phyloP scores from a whole-genome alignment of 1,140 invertebrate genomes.

The Anastatus disparis region DNA sequence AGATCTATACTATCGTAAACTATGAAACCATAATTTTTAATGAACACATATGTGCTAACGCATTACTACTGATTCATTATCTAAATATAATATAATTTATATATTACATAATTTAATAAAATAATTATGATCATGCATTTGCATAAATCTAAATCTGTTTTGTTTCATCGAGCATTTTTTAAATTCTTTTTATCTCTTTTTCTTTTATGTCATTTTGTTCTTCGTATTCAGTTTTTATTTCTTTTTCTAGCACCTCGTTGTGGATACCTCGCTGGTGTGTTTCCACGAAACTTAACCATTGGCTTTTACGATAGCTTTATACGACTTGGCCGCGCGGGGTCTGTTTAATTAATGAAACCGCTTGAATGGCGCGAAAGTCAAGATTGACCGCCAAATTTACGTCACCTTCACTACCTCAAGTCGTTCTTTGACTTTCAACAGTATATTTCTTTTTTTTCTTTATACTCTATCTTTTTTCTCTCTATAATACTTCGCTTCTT shows the following conservation, averaged over 20 bases:
- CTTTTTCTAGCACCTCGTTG: conserved; percentile 17
- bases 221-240: conserved; percentile 10
- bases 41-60: no score
- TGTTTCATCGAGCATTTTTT: no score
- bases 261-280: conserved; percentile 34
- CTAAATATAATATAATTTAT: no score
- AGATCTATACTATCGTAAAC: no score
- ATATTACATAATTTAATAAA: no score
- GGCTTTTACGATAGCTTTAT: conserved; percentile 46
- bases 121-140: no score
- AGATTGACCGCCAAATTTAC: conserved; percentile 36
- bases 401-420: conserved; percentile 10
- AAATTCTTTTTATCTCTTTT: neutral
- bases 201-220: neutral
- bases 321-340: conserved; percentile 35
- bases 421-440: conserved; percentile 7
- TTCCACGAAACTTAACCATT: conserved; percentile 48
- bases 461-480: neutral
- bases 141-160: no score
- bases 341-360: conserved; percentile 47
- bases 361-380: conserved; percentile 30
- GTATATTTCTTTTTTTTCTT: neutral
- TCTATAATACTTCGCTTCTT: neutral
- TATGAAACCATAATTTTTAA: no score
- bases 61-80: no score